phyloP scores from a whole-genome alignment of 1,140 invertebrate species.

The Coelopa frigida region DNA sequence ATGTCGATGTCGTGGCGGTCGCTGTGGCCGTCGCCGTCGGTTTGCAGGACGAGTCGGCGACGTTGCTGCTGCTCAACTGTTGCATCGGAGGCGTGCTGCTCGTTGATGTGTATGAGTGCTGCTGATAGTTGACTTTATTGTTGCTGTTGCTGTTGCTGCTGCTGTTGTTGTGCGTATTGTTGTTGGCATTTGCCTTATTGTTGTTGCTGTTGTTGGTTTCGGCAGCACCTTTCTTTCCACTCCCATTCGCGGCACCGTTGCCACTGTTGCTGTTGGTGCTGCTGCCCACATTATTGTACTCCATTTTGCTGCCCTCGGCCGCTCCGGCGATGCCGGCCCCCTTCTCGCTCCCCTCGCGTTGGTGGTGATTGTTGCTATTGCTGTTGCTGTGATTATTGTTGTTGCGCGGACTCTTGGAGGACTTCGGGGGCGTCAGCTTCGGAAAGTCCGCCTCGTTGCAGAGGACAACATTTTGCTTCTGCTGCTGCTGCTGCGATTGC shows the following conservation, averaged over 20 bases:
- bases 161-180: slow-evolving; percentile 15
- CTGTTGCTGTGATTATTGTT: slow-evolving; percentile 8
- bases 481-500: slow-evolving; percentile 28
- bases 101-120: slow-evolving; percentile 8
- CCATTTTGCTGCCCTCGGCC: slow-evolving; percentile 6
- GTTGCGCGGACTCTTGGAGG: slow-evolving; percentile 23
- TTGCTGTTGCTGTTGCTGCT: slow-evolving; percentile 15
- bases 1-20: slow-evolving; percentile 13
- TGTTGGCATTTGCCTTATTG: too few species aligned
- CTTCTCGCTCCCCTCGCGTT: too few species aligned
- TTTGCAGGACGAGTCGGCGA: background rate
- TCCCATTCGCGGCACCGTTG: slow-evolving; percentile 7
- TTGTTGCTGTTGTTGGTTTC: slow-evolving; percentile 20
- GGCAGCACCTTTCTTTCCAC: slow-evolving; percentile 17
- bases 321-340: slow-evolving; percentile 28
- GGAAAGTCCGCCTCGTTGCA: slow-evolving; percentile 42
- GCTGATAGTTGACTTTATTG: slow-evolving; percentile 13
- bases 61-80: background rate
- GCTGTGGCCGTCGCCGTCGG: slow-evolving; percentile 1
- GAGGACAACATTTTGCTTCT: slow-evolving; percentile 31
- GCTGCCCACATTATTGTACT: slow-evolving; percentile 13
- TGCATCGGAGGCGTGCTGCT: slow-evolving; percentile 8
- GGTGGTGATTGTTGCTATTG: slow-evolving; percentile 9
- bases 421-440: slow-evolving; percentile 41
- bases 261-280: slow-evolving; percentile 17